A percentile compares a stretch with the other conserved stretches of the same genome.
Evolutionary conservation across 2,888 invertebrate genomes (phyloP).

Genomic region (Drepana falcataria): DNA sequence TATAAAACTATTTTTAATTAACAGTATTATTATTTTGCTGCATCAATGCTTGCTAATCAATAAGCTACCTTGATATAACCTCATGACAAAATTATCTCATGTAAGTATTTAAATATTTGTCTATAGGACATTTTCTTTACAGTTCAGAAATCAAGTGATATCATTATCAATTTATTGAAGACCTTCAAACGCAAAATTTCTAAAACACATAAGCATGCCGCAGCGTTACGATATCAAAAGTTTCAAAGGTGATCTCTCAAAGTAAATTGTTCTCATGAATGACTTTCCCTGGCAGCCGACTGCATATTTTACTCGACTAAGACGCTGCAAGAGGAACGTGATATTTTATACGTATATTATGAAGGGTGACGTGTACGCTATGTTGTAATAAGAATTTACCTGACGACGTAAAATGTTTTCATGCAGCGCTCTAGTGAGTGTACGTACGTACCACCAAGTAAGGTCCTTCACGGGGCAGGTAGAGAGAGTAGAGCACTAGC

Average conservation of each 20-base stretch:
- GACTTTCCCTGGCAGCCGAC: slow-evolving; percentile 16
- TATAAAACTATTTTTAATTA: too few species aligned
- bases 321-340: background rate
- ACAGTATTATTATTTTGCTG: too few species aligned
- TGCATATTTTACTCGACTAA: slow-evolving; percentile 5
- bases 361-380: slow-evolving; percentile 16
- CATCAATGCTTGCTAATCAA: too few species aligned
- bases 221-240: background rate
- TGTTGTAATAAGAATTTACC: slow-evolving; percentile 8
- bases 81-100: too few species aligned
- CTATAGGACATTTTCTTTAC: too few species aligned
- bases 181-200: background rate
- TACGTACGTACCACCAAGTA: too few species aligned
- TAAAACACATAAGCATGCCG: background rate
- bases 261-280: slow-evolving; percentile 20
- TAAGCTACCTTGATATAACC: too few species aligned
- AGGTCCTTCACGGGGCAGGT: too few species aligned
- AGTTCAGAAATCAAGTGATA: too few species aligned
- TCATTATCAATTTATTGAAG: too few species aligned
- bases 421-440: slow-evolving; percentile 1
- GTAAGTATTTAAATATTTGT: too few species aligned
- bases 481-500: too few species aligned
- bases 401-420: slow-evolving; percentile 2
- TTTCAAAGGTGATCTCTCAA: slow-evolving; percentile 9
- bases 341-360: slow-evolving; percentile 20